These are phyloP conservation scores for Oreochromis grahami DNA, from an alignment of 2,797 vertebrate genomes.

Conservation along the genomic window DNA sequence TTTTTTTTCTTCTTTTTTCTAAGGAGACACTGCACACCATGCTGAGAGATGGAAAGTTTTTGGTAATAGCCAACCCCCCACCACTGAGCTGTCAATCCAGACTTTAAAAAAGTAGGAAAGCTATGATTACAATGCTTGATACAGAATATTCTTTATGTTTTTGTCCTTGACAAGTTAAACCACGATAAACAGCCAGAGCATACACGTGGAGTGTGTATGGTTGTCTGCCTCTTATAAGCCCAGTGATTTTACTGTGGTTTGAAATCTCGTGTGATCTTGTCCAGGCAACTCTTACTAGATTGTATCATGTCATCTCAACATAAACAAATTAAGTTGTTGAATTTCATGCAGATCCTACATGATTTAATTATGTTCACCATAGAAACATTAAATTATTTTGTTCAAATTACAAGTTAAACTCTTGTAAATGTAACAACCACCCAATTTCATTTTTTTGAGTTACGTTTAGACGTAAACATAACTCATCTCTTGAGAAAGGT, in stretches of 20 bases:
- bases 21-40: no score
- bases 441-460: not conserved
- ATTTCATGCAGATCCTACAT: not conserved
- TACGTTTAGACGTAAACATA: not conserved
- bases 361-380: not conserved
- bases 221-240: not conserved
- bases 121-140: not conserved
- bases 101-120: not conserved
- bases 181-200: not conserved
- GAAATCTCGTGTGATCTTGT: not conserved
- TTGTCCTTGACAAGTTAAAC: not conserved
- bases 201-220: not conserved
- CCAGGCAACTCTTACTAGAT: not conserved
- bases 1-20: not conserved
- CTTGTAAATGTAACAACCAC: not conserved
- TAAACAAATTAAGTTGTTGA: not conserved
- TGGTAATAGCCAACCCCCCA: no score
- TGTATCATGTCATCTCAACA: not conserved
- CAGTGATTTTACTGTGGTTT: not conserved
- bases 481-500: not conserved
- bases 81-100: no score
- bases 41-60: no score
- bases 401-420: not conserved
- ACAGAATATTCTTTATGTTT: not conserved
- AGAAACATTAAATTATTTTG: not conserved